These are phyloP conservation scores for Diaprepes abbreviatus DNA, from an alignment of 2,888 invertebrate species.

Conservation along the genomic window DNA sequence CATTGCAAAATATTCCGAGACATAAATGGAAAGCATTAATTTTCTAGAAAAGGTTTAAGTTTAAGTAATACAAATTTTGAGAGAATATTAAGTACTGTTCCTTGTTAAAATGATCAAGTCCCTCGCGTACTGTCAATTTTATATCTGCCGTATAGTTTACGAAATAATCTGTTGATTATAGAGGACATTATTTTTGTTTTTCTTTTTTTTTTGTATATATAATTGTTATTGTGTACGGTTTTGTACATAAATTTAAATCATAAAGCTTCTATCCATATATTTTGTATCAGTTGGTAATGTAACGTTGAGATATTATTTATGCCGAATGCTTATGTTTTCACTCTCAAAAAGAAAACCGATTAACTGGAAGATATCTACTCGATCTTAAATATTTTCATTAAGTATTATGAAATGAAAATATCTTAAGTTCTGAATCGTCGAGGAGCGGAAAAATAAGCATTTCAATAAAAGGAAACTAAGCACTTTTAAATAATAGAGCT, in stretches of 20 bases:
- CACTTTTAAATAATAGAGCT: constrained; percentile 30
- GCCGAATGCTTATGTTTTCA: constrained; percentile 25
- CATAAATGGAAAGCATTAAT: too few relatives aligned
- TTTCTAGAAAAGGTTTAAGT: too few relatives aligned
- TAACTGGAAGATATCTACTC: too few relatives aligned
- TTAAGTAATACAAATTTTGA: too few relatives aligned
- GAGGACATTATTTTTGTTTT: constrained; percentile 46
- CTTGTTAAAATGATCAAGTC: not conserved
- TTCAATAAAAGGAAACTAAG: constrained; percentile 20
- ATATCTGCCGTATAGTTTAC: constrained; percentile 21
- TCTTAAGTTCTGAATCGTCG: too few relatives aligned
- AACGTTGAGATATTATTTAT: constrained; percentile 19
- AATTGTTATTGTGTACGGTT: constrained; percentile 62
- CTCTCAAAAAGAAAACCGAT: not conserved
- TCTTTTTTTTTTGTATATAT: constrained; percentile 59
- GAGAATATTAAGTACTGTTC: too few relatives aligned
- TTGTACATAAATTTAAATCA: constrained; percentile 58
- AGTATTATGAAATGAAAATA: too few relatives aligned
- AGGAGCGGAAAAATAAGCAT: constrained; percentile 23
- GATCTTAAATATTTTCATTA: too few relatives aligned
- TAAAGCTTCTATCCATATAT: constrained; percentile 40
- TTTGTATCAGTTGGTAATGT: constrained; percentile 35
- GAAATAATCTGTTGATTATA: constrained; percentile 31
- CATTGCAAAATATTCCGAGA: too few relatives aligned
- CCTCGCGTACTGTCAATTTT: constrained; percentile 4